Evolutionary conservation across 2,113 vertebrate genomes (phyloP), one percentile per base, ranked within the genome.

Genomic region (Chaetops frenatus): DNA sequence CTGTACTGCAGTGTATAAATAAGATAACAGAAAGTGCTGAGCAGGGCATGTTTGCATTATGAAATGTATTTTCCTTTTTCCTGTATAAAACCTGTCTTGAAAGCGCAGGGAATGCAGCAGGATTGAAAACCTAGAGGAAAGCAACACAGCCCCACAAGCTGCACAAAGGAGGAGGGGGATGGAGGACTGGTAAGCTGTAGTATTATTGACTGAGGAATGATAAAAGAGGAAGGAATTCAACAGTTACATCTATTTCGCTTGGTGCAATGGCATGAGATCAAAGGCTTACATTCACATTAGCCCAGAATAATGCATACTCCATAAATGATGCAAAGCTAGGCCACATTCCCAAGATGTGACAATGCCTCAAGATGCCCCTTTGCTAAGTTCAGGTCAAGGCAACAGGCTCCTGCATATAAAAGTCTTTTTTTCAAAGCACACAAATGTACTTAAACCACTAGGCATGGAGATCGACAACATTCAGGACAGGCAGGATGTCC

Each of bases 1-100:
- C 96, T 84, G 95, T 96, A 97, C 97, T 97, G 97, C 96, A 97
- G 96, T 82, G 27, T 97, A 98, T 98, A 98, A 98, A 98, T 98
- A 98, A 98, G 98, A 98, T 97, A 98, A 98, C 96, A 93, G 94
- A 97, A 98, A 98, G 94, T 98, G 98, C 98, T 98, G 98, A 98
- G 97, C 96, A 61, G 87, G 81, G 96, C 97, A 98, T 96, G 96
- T 97, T 98, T 97, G 96, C 96, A 97, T 97, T 97, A 97, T 97
- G 97, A 97, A 98, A 97, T 96, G 93, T 96, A 97, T 97, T 98
- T 97, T 97, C 96, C 89, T 97, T 98, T 97, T 96, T 97, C 76
- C 95, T 97, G 86, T 92, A 94, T 86, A 97, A 98, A 97, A 97
- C 94, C 96, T 97, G 96, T 96, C 97, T 97, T 94, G 95, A 97